Base-by-base conservation (phyloP, 2,113 vertebrate species). In the Arothron firmamentum region DNA sequence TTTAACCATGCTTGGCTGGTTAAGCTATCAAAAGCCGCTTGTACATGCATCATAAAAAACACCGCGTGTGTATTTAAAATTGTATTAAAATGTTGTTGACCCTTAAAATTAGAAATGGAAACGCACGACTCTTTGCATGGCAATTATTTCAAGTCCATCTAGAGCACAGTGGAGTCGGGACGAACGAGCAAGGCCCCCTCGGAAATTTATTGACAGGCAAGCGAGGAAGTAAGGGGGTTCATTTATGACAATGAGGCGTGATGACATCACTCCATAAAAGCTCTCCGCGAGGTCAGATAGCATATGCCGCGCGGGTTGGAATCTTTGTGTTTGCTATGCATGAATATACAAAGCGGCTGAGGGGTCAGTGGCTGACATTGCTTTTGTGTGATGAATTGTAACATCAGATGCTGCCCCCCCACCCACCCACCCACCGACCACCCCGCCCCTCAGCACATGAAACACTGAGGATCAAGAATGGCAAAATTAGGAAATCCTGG, bases 1-100 rank as follows among this genome's bases (percentile, higher is more conserved):
- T 97, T 98, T 97, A 97, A 94, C 93, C 95, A 96, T 94, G 96
- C 94, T 96, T 97, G 93, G 92, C 86, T 94, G 96, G 92, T 94
- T 97, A 94, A 94, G 92, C 95, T 94, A 97, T 97, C 95, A 98
- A 94, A 94, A 88, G 91, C 89, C 90, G 92, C 92, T 89, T 93
- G 94, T 94, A 95, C 90, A 90, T 92, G 93, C 93, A 90, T 92
- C 93, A 96, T 98, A 96, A 96, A 98, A 90, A 96, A 95, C 92
- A 88, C 79, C 83, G 90, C 91, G 90, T 92, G 91, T 93, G 94
- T 94, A 87, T 92, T 94, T 94, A 90, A 94, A 93, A 90, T 91
- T 90, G 82, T 92, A 94, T 95, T 95, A 93, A 93, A 95, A 93
- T 90, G 92, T 90, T 92, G 91, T 90, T 86, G 91, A 92, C 92